Base-by-base conservation (phyloP, 2,888 invertebrate genomes). In the Caenorhabditis virilis region DNA sequence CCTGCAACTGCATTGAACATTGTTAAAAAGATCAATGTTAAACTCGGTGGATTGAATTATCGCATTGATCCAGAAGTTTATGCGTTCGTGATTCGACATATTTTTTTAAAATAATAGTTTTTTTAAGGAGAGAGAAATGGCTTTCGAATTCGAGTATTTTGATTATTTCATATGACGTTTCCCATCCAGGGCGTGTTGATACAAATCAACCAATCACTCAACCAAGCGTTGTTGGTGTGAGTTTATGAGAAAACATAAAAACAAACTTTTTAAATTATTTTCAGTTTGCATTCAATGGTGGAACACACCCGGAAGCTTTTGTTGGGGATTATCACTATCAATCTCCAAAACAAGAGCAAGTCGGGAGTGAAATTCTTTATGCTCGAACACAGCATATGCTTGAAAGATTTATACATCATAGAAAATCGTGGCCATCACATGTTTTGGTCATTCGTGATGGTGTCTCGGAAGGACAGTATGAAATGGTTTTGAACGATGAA, bases 311-410 rank as follows among this genome's bases (percentile, higher is more conserved):
- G 1, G 65, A 67, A 36, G 20, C 43, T 0, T 52, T 75, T 27
- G 52, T 71, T 35, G 75, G 75, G 0, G 75, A 75, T 26, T 75
- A 66, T 53, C 64, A 68, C 38, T 69, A 39, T 35, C 75, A 75
- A 27, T 13, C 30, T 6, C 59, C 71, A 4, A 41, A 54, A 0
- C 30, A 60, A 16, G 75, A 73, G 36, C 18, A 66, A 60, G 74
- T 70, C 4, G 45, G 56, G 13, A 50, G 26, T 1, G 18, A 52
- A 1, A 50, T 75, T 9, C 53, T 75, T 1, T 45, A 35, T 11
- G 30, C 6, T 0, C 52, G 69, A n/a, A 51, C 67, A 18, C 55
- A 58, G 36, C 52, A 53, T 57, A 75, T 73, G 60, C 33, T 75
- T 2, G 25, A 25, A 0, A 6, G 46, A 4, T 75, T 56, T 46